Evolutionary conservation across 2,888 invertebrate genomes (phyloP).

Genomic region (Cephus sareptanus): DNA sequence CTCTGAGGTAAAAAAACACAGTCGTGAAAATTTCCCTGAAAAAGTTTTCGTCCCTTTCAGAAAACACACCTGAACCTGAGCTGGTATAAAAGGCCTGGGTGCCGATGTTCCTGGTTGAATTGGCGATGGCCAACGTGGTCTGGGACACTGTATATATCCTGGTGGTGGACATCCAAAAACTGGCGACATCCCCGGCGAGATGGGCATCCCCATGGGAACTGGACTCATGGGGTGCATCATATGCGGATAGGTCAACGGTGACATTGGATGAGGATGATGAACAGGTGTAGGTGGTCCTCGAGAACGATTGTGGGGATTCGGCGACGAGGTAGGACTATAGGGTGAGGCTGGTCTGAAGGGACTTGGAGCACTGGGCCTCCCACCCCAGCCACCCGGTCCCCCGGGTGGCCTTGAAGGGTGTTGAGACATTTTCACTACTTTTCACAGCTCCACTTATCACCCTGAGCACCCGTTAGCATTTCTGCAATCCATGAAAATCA

Average conservation of each 20-base stretch:
- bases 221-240: slow-evolving; percentile 64
- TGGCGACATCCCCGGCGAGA: slow-evolving; percentile 75
- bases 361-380: slow-evolving; percentile 71
- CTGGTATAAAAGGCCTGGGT: slow-evolving; percentile 68
- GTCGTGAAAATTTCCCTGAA: slow-evolving; percentile 65
- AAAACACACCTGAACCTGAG: slow-evolving; percentile 60
- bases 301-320: slow-evolving; percentile 26
- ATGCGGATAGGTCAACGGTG: slow-evolving; percentile 69
- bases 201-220: slow-evolving; percentile 73
- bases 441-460: slow-evolving; percentile 20
- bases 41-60: slow-evolving; percentile 57
- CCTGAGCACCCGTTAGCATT: slow-evolving; percentile 32
- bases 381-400: slow-evolving; percentile 58
- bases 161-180: slow-evolving; percentile 62
- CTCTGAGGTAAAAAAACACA: slow-evolving; percentile 67
- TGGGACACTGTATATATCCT: slow-evolving; percentile 73
- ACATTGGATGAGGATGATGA: slow-evolving; percentile 59
- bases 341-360: slow-evolving; percentile 82
- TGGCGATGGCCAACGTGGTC: slow-evolving; percentile 75
- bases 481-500: slow-evolving; percentile 18
- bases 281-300: slow-evolving; percentile 39
- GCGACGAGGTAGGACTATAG: slow-evolving; percentile 70
- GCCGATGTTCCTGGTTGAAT: slow-evolving; percentile 64
- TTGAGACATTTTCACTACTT: slow-evolving; percentile 35
- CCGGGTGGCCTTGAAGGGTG: slow-evolving; percentile 62